A percentile compares a stretch with the other conserved stretches of the same genome.
Evolutionary conservation across 2,113 vertebrate genomes (phyloP).

Genomic region (Neolamprologus cancellatus): DNA sequence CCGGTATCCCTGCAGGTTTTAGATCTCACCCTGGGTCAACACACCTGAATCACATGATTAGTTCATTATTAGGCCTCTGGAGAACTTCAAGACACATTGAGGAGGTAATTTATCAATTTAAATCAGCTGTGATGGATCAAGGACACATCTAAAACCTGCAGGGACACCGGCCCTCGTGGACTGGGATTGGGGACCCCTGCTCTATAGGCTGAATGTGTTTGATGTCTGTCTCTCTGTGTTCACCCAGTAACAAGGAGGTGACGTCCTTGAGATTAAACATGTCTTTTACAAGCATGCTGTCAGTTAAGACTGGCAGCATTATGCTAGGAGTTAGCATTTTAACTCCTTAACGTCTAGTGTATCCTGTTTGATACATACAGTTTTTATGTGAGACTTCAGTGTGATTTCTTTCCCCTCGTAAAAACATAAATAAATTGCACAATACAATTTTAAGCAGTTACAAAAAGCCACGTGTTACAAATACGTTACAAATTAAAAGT

Average conservation of each 20-base stretch:
- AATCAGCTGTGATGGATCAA: no score
- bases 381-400: not conserved
- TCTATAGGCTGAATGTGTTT: not conserved
- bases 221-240: not conserved
- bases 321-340: not conserved
- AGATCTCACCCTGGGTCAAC: no score
- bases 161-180: no score
- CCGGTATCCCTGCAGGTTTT: no score
- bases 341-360: fast-evolving
- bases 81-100: no score
- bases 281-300: not conserved
- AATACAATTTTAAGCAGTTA: not conserved
- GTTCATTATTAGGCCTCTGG: fast-evolving
- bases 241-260: not conserved
- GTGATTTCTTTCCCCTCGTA: not conserved
- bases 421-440: not conserved
- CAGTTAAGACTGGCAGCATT: not conserved
- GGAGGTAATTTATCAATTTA: fast-evolving
- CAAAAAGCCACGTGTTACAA: not conserved
- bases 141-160: no score
- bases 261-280: not conserved
- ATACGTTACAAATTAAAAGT: not conserved
- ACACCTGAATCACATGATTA: no score
- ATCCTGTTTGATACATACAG: not conserved
- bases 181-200: no score